Evolutionary conservation across 2,888 invertebrate genomes (phyloP).

Genomic region (Callyntrura guangdongensis): DNA sequence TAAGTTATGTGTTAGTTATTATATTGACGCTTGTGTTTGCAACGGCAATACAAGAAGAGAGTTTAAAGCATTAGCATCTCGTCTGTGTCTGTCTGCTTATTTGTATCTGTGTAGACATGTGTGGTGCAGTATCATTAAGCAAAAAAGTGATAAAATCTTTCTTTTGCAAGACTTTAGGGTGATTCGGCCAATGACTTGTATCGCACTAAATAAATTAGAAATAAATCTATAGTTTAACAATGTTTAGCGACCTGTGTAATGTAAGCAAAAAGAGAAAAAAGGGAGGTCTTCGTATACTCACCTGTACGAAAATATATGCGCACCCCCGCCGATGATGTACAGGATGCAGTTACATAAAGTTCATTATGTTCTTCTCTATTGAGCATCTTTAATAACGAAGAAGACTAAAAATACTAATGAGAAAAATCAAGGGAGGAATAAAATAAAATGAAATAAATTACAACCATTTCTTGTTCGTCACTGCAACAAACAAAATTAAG

Average conservation of each 20-base stretch:
- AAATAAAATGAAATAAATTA: constrained; percentile 16
- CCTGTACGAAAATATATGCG: no score
- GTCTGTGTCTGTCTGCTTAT: not conserved
- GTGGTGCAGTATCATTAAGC: constrained; percentile 54
- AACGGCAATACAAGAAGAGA: not conserved
- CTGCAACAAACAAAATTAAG: constrained; percentile 72
- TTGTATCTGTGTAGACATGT: not conserved
- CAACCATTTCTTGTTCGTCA: constrained; percentile 74
- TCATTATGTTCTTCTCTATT: constrained; percentile 48
- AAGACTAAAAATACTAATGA: constrained; percentile 7
- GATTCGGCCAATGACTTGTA: constrained; percentile 78
- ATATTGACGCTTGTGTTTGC: no score
- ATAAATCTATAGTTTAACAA: constrained; percentile 75
- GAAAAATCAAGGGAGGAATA: not conserved
- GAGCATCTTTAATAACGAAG: constrained; percentile 18
- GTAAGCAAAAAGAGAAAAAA: constrained; percentile 48
- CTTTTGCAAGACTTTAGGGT: constrained; percentile 56
- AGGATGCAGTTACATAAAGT: constrained; percentile 73
- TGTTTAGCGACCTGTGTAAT: constrained; percentile 78
- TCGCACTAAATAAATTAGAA: constrained; percentile 77
- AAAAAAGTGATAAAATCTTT: constrained; percentile 60
- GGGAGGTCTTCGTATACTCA: constrained; percentile 37
- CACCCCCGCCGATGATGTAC: no score
- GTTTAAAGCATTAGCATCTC: no score
- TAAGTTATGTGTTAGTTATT: not conserved